A percentile compares a stretch with the other conserved stretches of the same genome.
phyloP scores from a whole-genome alignment of 2,113 vertebrate species.

The Crotalus helleri region DNA sequence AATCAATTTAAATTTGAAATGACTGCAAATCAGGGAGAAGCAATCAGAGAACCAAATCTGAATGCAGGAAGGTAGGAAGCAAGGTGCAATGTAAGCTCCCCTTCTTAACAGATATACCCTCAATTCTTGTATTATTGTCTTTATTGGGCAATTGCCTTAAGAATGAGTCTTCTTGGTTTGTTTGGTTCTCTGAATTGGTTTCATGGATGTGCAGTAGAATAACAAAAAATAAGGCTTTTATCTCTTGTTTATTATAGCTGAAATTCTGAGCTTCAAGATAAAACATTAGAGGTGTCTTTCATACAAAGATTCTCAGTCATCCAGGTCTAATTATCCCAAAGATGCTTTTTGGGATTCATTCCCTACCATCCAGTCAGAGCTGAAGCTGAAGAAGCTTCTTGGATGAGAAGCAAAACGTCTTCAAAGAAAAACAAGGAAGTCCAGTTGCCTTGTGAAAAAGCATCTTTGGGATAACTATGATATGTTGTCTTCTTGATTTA shows the following conservation, averaged over 20 bases:
- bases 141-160: background rate
- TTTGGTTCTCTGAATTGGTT: background rate
- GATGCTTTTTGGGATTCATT: too few species aligned
- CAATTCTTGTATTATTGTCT: background rate
- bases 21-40: background rate
- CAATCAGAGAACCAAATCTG: background rate
- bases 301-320: too few species aligned
- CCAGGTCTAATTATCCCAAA: too few species aligned
- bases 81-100: background rate
- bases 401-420: too few species aligned
- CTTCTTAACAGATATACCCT: background rate
- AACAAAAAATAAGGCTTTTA: background rate
- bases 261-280: background rate
- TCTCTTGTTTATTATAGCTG: background rate
- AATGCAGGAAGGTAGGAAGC: background rate
- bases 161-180: background rate
- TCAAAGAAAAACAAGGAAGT: too few species aligned
- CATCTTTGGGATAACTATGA: background rate
- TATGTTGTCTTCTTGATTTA: background rate
- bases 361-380: too few species aligned
- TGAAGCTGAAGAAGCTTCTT: too few species aligned
- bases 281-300: background rate
- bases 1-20: background rate
- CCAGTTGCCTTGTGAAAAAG: too few species aligned
- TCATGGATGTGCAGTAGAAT: background rate